Percentiles rank a stretch among this genome's conserved stretches.
Conservation (phyloP, 2,797 vertebrate genomes). For the Pseudotriccus pelzelni region DNA sequence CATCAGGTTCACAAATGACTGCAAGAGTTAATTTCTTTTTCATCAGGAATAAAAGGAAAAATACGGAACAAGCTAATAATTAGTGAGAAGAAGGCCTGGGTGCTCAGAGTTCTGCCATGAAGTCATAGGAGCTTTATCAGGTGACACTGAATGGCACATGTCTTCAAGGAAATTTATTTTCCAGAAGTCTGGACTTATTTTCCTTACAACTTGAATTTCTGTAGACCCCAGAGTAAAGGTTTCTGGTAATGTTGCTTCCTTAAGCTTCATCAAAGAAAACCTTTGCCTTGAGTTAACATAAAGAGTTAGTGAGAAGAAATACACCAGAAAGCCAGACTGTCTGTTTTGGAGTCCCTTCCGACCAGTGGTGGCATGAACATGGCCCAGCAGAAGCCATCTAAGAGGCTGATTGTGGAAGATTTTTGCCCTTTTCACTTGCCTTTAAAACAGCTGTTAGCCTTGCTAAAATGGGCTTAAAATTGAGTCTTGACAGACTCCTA, state of each 20-base stretch:
- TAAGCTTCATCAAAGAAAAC: not conserved
- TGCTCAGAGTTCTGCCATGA: not conserved
- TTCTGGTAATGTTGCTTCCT: not conserved
- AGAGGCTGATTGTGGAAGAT: not conserved
- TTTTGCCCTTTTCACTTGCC: not conserved
- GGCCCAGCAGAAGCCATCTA: not conserved
- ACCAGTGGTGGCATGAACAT: not conserved
- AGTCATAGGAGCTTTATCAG: not conserved
- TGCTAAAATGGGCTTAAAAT: slow-evolving; percentile 34
- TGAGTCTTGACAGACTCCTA: slow-evolving; percentile 44
- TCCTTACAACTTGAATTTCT: not conserved
- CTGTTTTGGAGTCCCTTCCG: not conserved
- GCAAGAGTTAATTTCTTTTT: not conserved
- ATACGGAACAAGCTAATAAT: not conserved
- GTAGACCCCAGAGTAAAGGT: not conserved
- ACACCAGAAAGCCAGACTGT: not conserved
- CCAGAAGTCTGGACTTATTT: not conserved
- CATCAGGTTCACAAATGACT: not conserved
- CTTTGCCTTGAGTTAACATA: not conserved
- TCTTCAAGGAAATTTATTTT: slow-evolving; percentile 11
- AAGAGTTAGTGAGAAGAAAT: not conserved
- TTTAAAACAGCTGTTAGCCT: not conserved
- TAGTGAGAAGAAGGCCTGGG: not conserved
- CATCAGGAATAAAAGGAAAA: not conserved
- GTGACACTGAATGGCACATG: not conserved